Conservation (phyloP, 2,797 vertebrate genomes). For the Mus spretus region DNA sequence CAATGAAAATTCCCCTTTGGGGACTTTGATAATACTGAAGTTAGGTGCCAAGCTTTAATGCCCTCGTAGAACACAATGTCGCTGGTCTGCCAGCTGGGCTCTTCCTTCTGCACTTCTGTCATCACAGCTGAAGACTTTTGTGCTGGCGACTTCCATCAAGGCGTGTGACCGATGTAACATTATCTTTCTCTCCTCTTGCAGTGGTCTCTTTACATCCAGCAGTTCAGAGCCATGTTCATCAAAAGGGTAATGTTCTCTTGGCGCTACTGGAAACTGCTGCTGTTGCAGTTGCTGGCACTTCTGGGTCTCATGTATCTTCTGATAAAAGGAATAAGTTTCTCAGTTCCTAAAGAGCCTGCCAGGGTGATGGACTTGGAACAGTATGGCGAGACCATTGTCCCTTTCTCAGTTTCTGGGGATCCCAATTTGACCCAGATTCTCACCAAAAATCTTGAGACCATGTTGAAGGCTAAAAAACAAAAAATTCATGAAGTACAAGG, state of each 20-base stretch:
- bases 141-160: neutral
- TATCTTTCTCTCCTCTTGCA: conserved; percentile 77
- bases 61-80: neutral
- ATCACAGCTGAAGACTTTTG: neutral
- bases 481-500: conserved; percentile 90
- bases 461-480: conserved; percentile 89
- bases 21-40: neutral
- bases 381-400: conserved; percentile 93
- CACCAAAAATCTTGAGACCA: conserved; percentile 88
- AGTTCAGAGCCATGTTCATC: conserved; percentile 97
- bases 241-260: conserved; percentile 96
- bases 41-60: neutral
- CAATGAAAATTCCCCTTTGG: neutral
- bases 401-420: conserved; percentile 88
- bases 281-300: conserved; percentile 95
- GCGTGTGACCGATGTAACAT: neutral
- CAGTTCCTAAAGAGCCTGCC: conserved; percentile 86
- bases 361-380: conserved; percentile 91
- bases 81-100: neutral
- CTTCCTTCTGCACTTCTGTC: neutral
- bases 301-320: conserved; percentile 94
- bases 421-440: conserved; percentile 86
- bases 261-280: conserved; percentile 98
- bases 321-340: conserved; percentile 91
- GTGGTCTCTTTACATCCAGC: conserved; percentile 94